Evolutionary conservation across 2,113 vertebrate species (phyloP).

Genomic region (Lophotis ruficrista): DNA sequence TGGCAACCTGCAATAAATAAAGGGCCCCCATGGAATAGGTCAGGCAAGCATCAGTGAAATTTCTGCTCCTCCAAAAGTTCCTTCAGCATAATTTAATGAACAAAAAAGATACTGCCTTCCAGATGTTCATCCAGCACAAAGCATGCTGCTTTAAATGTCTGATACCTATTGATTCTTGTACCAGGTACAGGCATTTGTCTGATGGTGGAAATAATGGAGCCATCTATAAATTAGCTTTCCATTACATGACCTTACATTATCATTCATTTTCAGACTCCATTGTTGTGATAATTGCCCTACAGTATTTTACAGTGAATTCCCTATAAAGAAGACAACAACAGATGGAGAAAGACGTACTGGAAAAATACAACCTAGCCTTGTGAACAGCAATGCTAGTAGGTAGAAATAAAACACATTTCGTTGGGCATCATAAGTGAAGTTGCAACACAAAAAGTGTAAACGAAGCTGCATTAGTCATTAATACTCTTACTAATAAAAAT

Average conservation of each 20-base stretch:
- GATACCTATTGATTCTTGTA: not conserved
- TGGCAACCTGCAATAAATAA: not conserved
- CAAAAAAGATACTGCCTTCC: not conserved
- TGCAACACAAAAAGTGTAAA: not conserved
- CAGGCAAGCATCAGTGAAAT: not conserved
- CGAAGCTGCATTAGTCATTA: not conserved
- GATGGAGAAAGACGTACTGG: not conserved
- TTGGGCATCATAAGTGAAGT: not conserved
- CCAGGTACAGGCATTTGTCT: not conserved
- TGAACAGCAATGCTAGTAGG: not conserved
- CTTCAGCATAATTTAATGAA: not conserved
- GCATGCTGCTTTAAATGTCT: not conserved
- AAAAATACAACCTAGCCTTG: not conserved
- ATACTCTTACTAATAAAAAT: not conserved
- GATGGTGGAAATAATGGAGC: not conserved
- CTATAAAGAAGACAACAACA: not conserved
- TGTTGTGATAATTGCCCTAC: not conserved
- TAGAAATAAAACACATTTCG: not conserved
- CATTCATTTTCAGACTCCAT: not conserved
- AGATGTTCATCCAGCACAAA: not conserved
- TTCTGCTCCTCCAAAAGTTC: constrained; percentile 5
- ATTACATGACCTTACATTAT: not conserved
- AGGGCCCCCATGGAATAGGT: not conserved
- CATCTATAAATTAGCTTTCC: not conserved
- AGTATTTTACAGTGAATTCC: not conserved